Evolutionary conservation across 2,797 vertebrate genomes (phyloP), one percentile per base, ranked within the genome.

Genomic region (Acanthornis magna): DNA sequence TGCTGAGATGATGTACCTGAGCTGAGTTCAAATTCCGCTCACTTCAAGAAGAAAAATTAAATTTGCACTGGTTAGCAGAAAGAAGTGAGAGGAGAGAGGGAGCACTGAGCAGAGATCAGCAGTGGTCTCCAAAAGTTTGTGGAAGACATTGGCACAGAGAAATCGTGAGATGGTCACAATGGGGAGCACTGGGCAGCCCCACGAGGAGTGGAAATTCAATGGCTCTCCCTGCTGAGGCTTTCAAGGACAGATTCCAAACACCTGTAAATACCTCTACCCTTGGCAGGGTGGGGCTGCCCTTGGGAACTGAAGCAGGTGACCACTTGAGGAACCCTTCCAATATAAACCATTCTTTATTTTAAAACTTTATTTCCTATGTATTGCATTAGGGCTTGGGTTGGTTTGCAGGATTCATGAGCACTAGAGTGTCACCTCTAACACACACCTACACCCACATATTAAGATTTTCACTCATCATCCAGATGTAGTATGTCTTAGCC

Each of bases 141-240:
- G 47, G 47, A 51, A 65, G 30, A 29, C 8, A 6, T 4, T 55
- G 20, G 15, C 45, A n/a, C 15, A 73, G 42, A 81, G 13, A 47
- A 70, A 23, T 16, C 1, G 0, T 7, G 13, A 32, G 42, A 25
- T 27, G 36, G 32, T 30, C n/a, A n/a, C 3, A 2, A 0, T 18
- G 25, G 18, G 30, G 26, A 50, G 47, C 43, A 16, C 5, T 23
- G 73, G 42, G 58, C 30, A 67, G 36, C 16, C 20, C 40, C 71
- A 61, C 3, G 29, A 66, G 36, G 23, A 38, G 17, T 7, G 22
- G 32, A 34, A 83, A 25, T 23, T 10, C 47, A 47, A 13, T 2
- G 1, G 13, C 32, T 70, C 67, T 72, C 26, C 10, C 25, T 53
- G 40, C 19, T 18, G 30, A 92, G 57, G 6, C 36, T 77, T 71